Conservation (phyloP, 2,888 invertebrate species). For the Caenorhabditis doughertyi region DNA sequence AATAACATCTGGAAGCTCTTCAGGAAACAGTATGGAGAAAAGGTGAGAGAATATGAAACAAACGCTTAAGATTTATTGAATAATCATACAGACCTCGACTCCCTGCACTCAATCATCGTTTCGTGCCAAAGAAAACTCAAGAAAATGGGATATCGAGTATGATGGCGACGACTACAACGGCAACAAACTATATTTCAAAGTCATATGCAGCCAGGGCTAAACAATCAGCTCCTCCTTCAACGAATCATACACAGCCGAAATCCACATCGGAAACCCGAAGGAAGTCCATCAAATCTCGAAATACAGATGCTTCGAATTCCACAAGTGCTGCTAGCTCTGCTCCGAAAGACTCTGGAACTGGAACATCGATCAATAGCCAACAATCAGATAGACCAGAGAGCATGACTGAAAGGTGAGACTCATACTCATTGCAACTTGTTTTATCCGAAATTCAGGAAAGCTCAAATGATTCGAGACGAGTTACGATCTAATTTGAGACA, state of each 20-base stretch:
- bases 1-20: slow-evolving; percentile 20
- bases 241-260: background rate
- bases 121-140: slow-evolving; percentile 4
- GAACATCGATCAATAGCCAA: slow-evolving; percentile 42
- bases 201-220: slow-evolving; percentile 1
- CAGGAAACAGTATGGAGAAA: slow-evolving; percentile 52
- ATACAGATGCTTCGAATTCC: background rate
- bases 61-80: no score
- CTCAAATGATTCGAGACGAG: slow-evolving; percentile 64
- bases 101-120: slow-evolving; percentile 2
- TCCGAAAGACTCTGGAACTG: slow-evolving; percentile 48
- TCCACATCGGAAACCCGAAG: background rate
- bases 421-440: background rate
- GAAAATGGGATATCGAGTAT: slow-evolving; percentile 22
- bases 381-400: slow-evolving; percentile 46
- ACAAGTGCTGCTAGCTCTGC: slow-evolving; percentile 21
- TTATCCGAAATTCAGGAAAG: slow-evolving; percentile 36
- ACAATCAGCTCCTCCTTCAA: background rate
- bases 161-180: no score
- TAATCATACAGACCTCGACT: slow-evolving; percentile 27
- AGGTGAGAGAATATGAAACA: background rate
- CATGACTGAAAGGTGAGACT: slow-evolving; percentile 57
- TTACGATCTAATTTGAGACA: slow-evolving; percentile 18
- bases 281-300: no score
- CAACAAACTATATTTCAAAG: slow-evolving; percentile 12